Evolutionary conservation across 2,797 vertebrate genomes (phyloP).

Genomic region (Limnodromus scolopaceus): DNA sequence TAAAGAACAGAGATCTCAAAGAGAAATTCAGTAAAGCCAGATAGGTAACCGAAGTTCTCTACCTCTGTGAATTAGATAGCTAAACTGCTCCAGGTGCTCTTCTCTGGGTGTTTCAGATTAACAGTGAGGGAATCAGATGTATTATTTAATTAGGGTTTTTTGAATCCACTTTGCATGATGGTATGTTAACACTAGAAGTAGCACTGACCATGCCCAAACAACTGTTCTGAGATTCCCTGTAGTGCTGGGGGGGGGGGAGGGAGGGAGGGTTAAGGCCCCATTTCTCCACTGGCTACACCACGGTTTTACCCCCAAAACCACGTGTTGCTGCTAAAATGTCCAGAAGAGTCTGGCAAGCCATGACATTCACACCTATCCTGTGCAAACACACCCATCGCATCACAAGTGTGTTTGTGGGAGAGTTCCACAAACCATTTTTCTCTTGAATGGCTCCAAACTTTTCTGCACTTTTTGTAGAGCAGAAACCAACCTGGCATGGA

Average conservation of each 20-base stretch:
- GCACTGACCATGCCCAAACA: not conserved
- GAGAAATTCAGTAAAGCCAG: not conserved
- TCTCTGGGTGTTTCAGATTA: not conserved
- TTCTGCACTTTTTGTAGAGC: no score
- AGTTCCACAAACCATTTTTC: no score
- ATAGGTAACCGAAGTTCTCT: not conserved
- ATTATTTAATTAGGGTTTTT: not conserved
- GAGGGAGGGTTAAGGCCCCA: not conserved
- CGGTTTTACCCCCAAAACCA: not conserved
- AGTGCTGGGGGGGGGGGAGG: not conserved
- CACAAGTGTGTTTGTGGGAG: not conserved
- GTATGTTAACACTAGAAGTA: not conserved
- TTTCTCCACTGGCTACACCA: not conserved
- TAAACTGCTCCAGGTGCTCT: not conserved
- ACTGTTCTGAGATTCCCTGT: not conserved
- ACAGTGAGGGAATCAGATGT: not conserved
- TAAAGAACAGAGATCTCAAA: not conserved
- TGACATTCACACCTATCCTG: not conserved
- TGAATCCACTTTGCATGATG: not conserved
- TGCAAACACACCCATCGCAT: not conserved
- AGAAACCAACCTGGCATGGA: no score
- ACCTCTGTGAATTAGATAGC: not conserved
- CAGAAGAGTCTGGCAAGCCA: not conserved
- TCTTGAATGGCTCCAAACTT: no score
- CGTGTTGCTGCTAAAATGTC: not conserved